Evolutionary conservation across 2,888 invertebrate species (phyloP), one percentile per base, ranked within the genome.

Genomic region (Sphaerophoria rueppellii): DNA sequence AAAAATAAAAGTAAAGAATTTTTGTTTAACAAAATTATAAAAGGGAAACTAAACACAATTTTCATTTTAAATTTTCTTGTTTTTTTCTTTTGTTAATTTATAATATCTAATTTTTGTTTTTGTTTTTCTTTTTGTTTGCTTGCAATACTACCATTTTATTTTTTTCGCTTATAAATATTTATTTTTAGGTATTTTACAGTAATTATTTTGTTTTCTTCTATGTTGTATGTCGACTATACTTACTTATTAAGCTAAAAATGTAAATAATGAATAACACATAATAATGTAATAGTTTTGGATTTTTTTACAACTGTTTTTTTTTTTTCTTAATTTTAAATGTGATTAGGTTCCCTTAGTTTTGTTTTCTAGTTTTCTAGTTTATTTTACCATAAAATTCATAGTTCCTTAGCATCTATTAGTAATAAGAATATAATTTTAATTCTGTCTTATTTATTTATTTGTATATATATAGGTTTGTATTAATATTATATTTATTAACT

Each of bases 361-460:
- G 60, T 48, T 54, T 82, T 61, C 52, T 24, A 48, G 60, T 48
- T 54, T 82, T 61, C 52, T 67, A 54, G 60, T 61, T 9, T 65
- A 52, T 73, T 34, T 14, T 58, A 52, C 52, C 40, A 77, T 61
- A 70, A 40, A 72, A 69, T 72, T 61, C 58, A 67, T 74, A 72
- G 67, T 83, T 24, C 52, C 79, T 83, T 75, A 79, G 50, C 37
- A 50, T 50, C 82, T 82, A 75, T 83, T 83, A 83, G 83, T 83
- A 83, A 72, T 79, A 83, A 83, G 79, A 83, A 83, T 83, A 83
- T 79, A 83, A 72, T 83, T 67, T 67, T 57, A 75, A 78, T 75
- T 75, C 52, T 37, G n/a, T 48, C 55, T 69, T 73, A 6, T 60
- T 35, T 76, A 57, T 67, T 50, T 43, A 37, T 65, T 50, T 82